A percentile compares a stretch with the other conserved stretches of the same genome.
Evolutionary conservation across 2,888 invertebrate species (phyloP).

Genomic region (Cinara cedri): DNA sequence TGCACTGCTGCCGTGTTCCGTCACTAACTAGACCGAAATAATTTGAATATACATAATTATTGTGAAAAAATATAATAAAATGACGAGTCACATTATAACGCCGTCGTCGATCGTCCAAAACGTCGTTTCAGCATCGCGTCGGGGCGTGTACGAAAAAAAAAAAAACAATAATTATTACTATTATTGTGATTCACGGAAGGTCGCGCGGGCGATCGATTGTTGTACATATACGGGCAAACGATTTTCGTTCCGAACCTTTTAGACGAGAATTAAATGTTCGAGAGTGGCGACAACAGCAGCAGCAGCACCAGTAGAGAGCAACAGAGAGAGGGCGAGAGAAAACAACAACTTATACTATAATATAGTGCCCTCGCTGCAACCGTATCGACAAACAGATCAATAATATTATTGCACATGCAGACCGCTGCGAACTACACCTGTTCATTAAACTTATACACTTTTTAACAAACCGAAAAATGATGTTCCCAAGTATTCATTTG

Average conservation of each 20-base stretch:
- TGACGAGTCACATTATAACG: no score
- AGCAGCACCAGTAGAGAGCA: no score
- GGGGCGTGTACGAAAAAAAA: background rate
- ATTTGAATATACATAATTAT: no score
- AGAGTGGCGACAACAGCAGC: no score
- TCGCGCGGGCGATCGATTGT: slow-evolving; percentile 15
- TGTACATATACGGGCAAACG: slow-evolving; percentile 29
- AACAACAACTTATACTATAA: background rate
- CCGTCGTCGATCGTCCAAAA: background rate
- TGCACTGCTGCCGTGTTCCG: no score
- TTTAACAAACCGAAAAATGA: no score
- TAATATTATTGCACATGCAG: background rate
- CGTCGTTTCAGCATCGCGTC: background rate
- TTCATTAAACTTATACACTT: no score
- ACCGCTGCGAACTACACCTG: no score
- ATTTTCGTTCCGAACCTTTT: slow-evolving; percentile 1
- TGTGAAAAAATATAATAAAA: no score
- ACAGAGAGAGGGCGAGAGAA: background rate
- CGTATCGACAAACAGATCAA: background rate
- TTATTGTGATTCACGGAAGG: slow-evolving; percentile 22
- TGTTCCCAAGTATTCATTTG: no score
- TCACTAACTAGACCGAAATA: no score
- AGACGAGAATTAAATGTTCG: background rate
- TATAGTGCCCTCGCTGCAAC: no score
- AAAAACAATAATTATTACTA: background rate